Evolutionary conservation across 2,797 vertebrate species (phyloP).

Genomic region (Lacerta viridis): DNA sequence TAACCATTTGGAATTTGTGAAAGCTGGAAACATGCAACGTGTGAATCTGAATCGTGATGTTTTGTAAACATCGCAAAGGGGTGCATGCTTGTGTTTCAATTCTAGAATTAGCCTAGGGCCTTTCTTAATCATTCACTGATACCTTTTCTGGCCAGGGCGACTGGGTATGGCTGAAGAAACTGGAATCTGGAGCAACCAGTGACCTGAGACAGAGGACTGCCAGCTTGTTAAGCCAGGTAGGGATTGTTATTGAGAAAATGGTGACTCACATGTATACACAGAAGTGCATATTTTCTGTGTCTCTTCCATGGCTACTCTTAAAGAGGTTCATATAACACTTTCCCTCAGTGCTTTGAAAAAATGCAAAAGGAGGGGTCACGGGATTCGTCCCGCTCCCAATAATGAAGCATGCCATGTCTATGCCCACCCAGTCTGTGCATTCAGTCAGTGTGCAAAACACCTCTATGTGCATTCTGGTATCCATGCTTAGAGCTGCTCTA

Average conservation of each 20-base stretch:
- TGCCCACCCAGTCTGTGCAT: too few relatives aligned
- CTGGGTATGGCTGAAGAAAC: conserved; percentile 94
- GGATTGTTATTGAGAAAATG: fast-evolving
- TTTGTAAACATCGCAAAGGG: too few relatives aligned
- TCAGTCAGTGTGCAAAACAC: too few relatives aligned
- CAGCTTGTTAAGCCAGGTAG: conserved; percentile 90
- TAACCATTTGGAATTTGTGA: too few relatives aligned
- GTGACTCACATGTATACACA: not conserved
- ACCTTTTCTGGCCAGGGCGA: conserved; percentile 84
- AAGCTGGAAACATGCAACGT: not conserved
- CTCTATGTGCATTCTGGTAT: too few relatives aligned
- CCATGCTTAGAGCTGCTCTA: too few relatives aligned
- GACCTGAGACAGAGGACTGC: conserved; percentile 86
- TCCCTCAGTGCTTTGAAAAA: too few relatives aligned
- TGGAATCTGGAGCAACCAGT: conserved; percentile 80
- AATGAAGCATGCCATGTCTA: too few relatives aligned
- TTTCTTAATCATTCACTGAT: not conserved
- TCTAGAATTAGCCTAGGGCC: not conserved
- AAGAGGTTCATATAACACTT: too few relatives aligned
- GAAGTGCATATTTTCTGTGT: not conserved
- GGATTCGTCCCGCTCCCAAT: too few relatives aligned
- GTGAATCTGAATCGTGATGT: not conserved
- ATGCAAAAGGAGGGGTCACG: too few relatives aligned
- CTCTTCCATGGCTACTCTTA: not conserved
- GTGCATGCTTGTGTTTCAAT: not conserved